Evolutionary conservation across 2,888 invertebrate species (phyloP).

Genomic region (Eutolmus rufibarbis): DNA sequence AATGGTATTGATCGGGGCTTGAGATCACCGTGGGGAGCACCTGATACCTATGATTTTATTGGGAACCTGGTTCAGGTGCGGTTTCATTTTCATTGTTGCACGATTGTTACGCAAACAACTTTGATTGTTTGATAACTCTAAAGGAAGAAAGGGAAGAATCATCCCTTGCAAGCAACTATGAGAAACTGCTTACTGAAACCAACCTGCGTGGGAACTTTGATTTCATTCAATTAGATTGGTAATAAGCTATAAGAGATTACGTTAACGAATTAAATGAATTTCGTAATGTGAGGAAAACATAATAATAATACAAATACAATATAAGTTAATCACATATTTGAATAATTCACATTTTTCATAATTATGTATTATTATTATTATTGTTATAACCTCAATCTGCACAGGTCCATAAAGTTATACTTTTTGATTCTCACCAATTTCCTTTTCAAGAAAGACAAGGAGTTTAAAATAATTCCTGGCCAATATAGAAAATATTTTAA

Average conservation of each 20-base stretch:
- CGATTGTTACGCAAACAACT: constrained; percentile 2
- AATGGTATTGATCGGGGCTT: neutral
- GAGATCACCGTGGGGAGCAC: constrained; percentile 17
- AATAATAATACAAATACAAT: too few species aligned
- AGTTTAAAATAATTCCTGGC: too few species aligned
- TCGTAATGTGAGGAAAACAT: neutral
- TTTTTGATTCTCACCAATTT: too few species aligned
- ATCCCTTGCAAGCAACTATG: neutral
- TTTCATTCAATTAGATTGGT: neutral
- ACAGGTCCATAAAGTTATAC: too few species aligned
- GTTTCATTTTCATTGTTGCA: neutral
- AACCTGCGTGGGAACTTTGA: neutral
- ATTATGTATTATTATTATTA: too few species aligned
- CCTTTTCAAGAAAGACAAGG: too few species aligned
- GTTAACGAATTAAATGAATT: neutral
- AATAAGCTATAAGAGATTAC: neutral
- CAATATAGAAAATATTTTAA: too few species aligned
- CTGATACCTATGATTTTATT: constrained; percentile 12
- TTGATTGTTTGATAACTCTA: constrained; percentile 17
- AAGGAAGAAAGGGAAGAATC: neutral
- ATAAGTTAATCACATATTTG: too few species aligned
- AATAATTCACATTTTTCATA: too few species aligned
- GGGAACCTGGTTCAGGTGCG: neutral
- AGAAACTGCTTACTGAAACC: neutral
- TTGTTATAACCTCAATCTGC: too few species aligned